Evolutionary conservation across 2,888 invertebrate species (phyloP).

Genomic region (Pandemis corylana): DNA sequence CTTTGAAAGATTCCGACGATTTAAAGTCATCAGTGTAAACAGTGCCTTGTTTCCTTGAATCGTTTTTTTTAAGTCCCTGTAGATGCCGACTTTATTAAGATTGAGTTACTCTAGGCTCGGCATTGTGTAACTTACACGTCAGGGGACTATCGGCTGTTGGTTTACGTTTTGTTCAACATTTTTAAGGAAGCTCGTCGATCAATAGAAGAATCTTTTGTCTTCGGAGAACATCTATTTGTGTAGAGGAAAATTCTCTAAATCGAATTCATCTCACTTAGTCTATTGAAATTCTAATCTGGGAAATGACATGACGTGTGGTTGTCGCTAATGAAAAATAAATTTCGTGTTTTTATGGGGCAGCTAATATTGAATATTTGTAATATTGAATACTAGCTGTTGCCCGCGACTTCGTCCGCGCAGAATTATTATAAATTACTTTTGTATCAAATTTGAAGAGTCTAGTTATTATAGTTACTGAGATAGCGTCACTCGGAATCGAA

Average conservation of each 20-base stretch:
- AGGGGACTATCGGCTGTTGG: slow-evolving; percentile 28
- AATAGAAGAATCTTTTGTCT: background rate
- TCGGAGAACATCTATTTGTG: background rate
- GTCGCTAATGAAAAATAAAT: background rate
- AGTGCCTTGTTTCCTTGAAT: background rate
- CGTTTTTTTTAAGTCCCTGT: slow-evolving; percentile 4
- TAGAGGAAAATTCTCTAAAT: background rate
- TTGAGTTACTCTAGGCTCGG: slow-evolving; percentile 14
- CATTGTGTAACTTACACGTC: slow-evolving; percentile 6
- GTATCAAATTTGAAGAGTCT: too few relatives aligned
- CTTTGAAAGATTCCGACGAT: background rate
- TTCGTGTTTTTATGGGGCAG: too few relatives aligned
- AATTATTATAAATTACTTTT: too few relatives aligned
- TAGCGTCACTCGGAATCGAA: too few relatives aligned
- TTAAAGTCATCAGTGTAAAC: background rate
- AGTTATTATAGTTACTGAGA: too few relatives aligned
- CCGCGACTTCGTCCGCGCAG: too few relatives aligned
- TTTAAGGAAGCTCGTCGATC: slow-evolving; percentile 13
- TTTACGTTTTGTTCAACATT: slow-evolving; percentile 13
- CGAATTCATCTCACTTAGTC: background rate
- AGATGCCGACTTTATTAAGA: slow-evolving; percentile 24
- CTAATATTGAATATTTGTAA: too few relatives aligned
- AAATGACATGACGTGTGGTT: background rate
- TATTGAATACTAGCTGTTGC: too few relatives aligned
- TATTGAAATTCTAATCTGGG: background rate